Evolutionary conservation across 2,888 invertebrate species (phyloP), one percentile per base, ranked within the genome.

Genomic region (Dryobotodes eremita): DNA sequence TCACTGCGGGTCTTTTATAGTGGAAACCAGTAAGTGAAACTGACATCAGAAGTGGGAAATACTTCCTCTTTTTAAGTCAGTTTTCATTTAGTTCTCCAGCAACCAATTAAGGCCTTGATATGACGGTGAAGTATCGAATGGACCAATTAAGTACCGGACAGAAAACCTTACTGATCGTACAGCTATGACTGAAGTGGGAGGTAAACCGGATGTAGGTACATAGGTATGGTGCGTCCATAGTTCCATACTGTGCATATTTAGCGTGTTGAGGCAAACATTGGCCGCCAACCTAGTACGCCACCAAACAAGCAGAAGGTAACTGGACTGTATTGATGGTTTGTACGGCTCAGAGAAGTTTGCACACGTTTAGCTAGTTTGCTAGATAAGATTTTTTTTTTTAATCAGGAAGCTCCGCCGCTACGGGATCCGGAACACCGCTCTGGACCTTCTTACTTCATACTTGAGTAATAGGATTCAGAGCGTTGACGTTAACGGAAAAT

Each of bases 21-120:
- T 26, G 20, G 8, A 31, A 15, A 50, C 15, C 17, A 23, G 5
- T 59, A n/a, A 17, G n/a, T 59, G 59, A 61, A 46, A 46, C 31
- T 53, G 82, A 53, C 59, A 46, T 23, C 17, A 17, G 13, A 23
- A 36, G 15, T 2, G 48, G 36, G 61, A 68, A 62, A n/a, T 23
- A 31, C 20, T 15, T 55, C 31, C 31, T 62, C n/a, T n/a, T 17
- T 50, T 31, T 79, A 68, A 20, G 68, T 79, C 70, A 53, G 46
- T 80, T 64, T 64, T 80, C 26, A 80, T 64, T 64, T 26, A 57
- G 31, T 57, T 57, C 31, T 79, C 65, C 46, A 55, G 55, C 36
- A 36, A 36, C 31, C 20, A 36, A 61, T 36, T 23, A 26, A 13
- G 26, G 50, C 5, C 23, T n/a, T 17, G 31, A 48, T 26, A 46